phyloP scores from a whole-genome alignment of 2,888 invertebrate species.

The Dicranocentrus wangi region DNA sequence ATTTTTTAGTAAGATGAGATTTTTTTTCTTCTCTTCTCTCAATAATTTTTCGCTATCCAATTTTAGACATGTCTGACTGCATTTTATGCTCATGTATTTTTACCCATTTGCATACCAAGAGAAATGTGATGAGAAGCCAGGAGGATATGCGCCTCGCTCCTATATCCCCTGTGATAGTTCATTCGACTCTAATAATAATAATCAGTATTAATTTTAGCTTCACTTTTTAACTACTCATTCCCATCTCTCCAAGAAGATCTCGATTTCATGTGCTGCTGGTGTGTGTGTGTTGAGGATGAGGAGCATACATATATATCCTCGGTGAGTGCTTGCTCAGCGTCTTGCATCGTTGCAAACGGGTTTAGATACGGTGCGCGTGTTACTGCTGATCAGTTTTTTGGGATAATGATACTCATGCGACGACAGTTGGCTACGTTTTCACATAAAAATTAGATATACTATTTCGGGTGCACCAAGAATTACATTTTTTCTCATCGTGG shows the following conservation, averaged over 20 bases:
- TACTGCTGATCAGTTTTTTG: slow-evolving; percentile 49
- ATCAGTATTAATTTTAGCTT: slow-evolving; percentile 62
- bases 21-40: slow-evolving; percentile 45
- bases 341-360: slow-evolving; percentile 16
- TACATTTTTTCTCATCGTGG: slow-evolving; percentile 8
- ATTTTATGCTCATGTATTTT: slow-evolving; percentile 48
- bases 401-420: slow-evolving; percentile 54
- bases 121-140: neutral
- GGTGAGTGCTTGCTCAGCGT: no score
- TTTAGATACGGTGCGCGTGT: slow-evolving; percentile 11
- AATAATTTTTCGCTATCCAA: slow-evolving; percentile 72
- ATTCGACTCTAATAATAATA: slow-evolving; percentile 47
- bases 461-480: neutral
- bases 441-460: slow-evolving; percentile 27
- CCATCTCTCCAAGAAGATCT: slow-evolving; percentile 1
- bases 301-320: no score
- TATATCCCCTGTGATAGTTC: slow-evolving; percentile 1
- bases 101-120: slow-evolving; percentile 61
- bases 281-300: no score
- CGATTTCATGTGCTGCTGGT: slow-evolving; percentile 2
- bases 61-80: slow-evolving; percentile 68
- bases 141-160: neutral
- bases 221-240: slow-evolving; percentile 33
- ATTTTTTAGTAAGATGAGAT: slow-evolving; percentile 24
- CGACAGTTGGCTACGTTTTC: slow-evolving; percentile 55